Base-by-base conservation (phyloP, 2,888 invertebrate genomes). In the Mimas tiliae region DNA sequence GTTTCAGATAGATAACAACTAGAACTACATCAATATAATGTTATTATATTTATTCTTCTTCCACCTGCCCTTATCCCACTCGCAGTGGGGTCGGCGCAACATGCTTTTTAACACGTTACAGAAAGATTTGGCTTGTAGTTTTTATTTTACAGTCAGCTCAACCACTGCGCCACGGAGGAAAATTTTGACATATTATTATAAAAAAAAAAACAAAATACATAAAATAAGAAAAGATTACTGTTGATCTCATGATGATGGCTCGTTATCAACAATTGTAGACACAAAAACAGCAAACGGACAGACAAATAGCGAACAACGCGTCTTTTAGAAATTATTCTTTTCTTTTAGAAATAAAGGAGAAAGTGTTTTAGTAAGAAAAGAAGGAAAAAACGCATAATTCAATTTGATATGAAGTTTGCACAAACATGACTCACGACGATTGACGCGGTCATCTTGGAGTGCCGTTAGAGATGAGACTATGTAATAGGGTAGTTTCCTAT, bases 381-480 rank as follows among this genome's bases (percentile, higher is more conserved):
- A 6, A 34, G 19, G 8, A 21, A 58, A 19, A 42, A 42, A 58
- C 16, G 11, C 34, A 34, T 34, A 38, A 64, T 42, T 42, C 34
- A 21, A 65, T 63, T 55, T 63, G 27, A 66, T 51, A 48, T 63
- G 48, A 12, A n/a, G 45, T 33, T 65, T 66, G 33, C 16, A 62
- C 45, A 62, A 53, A 34, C 6, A 42, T 69, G 68, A 67, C 52
- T 65, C 67, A 65, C 66, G 52, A 67, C 27, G 14, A 52, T 33
- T 21, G 58, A 58, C 50, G 50, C 19, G 58, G 19, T 58, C 52
- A 21, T 27, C 12, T 58, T 9, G 12, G 19, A 19, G 38, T 19
- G 42, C 58, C 38, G 0, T n/a, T 27, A 27, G 4, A 38, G 9
- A 4, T 55, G 7, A 16, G 7, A 4, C 16, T 11, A 16, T 52